Evolutionary conservation across 2,888 invertebrate species (phyloP).

Genomic region (Drosophila mettleri): DNA sequence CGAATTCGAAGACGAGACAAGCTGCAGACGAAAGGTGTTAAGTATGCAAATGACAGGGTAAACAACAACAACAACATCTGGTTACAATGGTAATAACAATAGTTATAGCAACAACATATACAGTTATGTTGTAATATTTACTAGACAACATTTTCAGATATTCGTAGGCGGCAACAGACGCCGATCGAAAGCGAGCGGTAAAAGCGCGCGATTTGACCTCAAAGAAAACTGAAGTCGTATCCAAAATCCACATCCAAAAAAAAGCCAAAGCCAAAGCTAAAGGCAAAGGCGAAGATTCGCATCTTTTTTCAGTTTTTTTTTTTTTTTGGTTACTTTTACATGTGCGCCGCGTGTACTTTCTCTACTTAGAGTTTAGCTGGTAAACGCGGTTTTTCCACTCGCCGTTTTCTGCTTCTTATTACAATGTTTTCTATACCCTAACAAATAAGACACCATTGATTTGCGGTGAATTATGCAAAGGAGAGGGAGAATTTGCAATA

Average conservation of each 20-base stretch:
- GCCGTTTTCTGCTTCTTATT: constrained; percentile 32
- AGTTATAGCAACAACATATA: constrained; percentile 31
- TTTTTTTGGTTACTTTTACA: constrained; percentile 73
- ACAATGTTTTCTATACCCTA: constrained; percentile 33
- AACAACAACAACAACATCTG: constrained; percentile 42
- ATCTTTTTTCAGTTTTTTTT: constrained; percentile 49
- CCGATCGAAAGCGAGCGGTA: constrained; percentile 69
- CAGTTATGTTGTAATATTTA: constrained; percentile 78
- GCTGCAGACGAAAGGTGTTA: constrained; percentile 65
- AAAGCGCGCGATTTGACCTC: constrained; percentile 76
- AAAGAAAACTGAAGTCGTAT: constrained; percentile 65
- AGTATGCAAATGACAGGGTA: constrained; percentile 80
- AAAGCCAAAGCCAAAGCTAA: constrained; percentile 25
- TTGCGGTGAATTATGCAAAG: background rate
- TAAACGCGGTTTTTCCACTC: constrained; percentile 56
- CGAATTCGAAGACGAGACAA: constrained; percentile 21
- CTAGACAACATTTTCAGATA: constrained; percentile 27
- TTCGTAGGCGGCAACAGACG: constrained; percentile 46
- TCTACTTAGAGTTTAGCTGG: constrained; percentile 77
- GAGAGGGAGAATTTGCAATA: background rate
- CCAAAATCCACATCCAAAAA: constrained; percentile 61
- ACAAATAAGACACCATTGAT: constrained; percentile 14
- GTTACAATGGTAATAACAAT: constrained; percentile 36
- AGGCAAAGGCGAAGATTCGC: constrained; percentile 74
- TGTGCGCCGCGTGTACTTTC: constrained; percentile 73